phyloP scores from a whole-genome alignment of 1,140 invertebrate genomes.

The Coboldia fuscipes region DNA sequence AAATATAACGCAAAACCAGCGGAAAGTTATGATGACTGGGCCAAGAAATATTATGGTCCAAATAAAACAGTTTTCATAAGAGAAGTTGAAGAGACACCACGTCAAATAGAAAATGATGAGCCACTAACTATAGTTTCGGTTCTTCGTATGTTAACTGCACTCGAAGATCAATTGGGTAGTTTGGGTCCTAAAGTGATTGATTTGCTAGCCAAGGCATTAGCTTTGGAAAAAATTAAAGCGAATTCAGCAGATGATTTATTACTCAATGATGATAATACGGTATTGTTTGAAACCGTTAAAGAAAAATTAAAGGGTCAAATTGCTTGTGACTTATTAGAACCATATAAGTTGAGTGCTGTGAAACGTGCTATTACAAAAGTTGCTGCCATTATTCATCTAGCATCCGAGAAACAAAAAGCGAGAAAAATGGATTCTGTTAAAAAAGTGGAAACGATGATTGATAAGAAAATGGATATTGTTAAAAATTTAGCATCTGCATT shows the following conservation, averaged over 20 bases:
- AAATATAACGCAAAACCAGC: neutral
- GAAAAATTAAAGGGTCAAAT: constrained; percentile 65
- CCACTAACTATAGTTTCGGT: constrained; percentile 39
- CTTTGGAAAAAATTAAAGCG: constrained; percentile 33
- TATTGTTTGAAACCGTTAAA: constrained; percentile 60
- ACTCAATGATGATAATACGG: constrained; percentile 41
- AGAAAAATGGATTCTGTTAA: constrained; percentile 4
- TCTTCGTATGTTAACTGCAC: constrained; percentile 46
- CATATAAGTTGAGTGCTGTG: constrained; percentile 18
- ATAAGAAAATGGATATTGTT: constrained; percentile 35
- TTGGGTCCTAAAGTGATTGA: constrained; percentile 54
- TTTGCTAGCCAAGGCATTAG: constrained; percentile 45
- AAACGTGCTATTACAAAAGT: constrained; percentile 34
- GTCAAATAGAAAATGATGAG: constrained; percentile 12
- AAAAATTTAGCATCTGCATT: constrained; percentile 54
- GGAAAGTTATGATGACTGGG: neutral
- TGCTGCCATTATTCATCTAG: constrained; percentile 39
- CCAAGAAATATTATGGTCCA: neutral
- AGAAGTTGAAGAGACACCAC: neutral
- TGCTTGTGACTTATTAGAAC: neutral
- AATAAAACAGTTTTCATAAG: neutral
- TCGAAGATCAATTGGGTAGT: constrained; percentile 60
- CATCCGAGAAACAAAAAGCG: constrained; percentile 25
- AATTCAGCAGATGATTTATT: constrained; percentile 53
- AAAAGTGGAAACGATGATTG: constrained; percentile 11